Percentiles rank a stretch among this genome's conserved stretches.
Conservation (phyloP, 1,140 invertebrate genomes). For the Holotrichia oblita region DNA sequence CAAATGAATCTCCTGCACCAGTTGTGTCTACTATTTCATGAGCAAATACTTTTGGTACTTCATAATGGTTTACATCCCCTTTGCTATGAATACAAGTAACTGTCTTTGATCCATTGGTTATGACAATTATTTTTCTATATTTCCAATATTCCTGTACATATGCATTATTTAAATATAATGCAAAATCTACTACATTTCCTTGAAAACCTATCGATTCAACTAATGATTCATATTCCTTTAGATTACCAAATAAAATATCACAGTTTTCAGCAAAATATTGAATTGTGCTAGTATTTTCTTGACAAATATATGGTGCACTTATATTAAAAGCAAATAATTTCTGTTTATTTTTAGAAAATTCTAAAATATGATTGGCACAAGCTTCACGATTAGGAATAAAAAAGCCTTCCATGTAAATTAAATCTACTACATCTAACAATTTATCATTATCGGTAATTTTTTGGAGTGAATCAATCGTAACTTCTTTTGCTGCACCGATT, state of each 20-base stretch:
- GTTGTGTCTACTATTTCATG: slow-evolving; percentile 74
- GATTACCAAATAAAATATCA: slow-evolving; percentile 81
- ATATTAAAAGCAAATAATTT: slow-evolving; percentile 76
- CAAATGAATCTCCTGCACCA: slow-evolving; percentile 58
- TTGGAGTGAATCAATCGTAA: slow-evolving; percentile 60
- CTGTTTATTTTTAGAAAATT: slow-evolving; percentile 64
- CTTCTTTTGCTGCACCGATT: slow-evolving; percentile 69
- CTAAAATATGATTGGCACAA: slow-evolving; percentile 70
- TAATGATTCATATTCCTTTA: slow-evolving; percentile 70
- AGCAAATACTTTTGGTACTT: slow-evolving; percentile 52
- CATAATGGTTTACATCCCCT: slow-evolving; percentile 54
- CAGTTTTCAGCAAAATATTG: slow-evolving; percentile 69
- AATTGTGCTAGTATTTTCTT: slow-evolving; percentile 66
- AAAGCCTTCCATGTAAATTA: slow-evolving; percentile 73
- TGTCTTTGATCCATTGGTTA: slow-evolving; percentile 60
- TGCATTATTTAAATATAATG: slow-evolving; percentile 40
- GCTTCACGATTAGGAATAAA: slow-evolving; percentile 68
- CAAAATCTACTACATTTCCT: slow-evolving; percentile 44
- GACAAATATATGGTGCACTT: slow-evolving; percentile 76
- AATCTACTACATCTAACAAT: slow-evolving; percentile 61
- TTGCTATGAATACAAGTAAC: slow-evolving; percentile 60
- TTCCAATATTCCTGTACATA: slow-evolving; percentile 40
- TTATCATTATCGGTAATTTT: slow-evolving; percentile 50
- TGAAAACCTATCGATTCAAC: slow-evolving; percentile 51
- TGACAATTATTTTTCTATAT: slow-evolving; percentile 57